Evolutionary conservation across 2,888 invertebrate species (phyloP).

Genomic region (Dusona sp.): DNA sequence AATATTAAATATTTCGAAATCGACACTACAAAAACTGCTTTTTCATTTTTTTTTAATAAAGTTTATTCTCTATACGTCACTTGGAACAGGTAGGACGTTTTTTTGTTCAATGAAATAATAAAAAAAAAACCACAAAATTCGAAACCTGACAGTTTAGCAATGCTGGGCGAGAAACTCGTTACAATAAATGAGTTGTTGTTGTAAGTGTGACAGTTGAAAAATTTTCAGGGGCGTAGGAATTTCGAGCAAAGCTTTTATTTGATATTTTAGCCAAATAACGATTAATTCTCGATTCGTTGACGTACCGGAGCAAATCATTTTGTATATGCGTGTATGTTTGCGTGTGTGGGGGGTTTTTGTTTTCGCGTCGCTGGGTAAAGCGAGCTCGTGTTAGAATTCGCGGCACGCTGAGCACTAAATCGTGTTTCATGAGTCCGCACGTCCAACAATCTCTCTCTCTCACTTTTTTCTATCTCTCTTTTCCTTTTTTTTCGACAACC

Average conservation of each 20-base stretch:
- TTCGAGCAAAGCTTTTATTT: constrained; percentile 25
- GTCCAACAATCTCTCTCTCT: constrained; percentile 12
- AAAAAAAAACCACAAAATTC: neutral
- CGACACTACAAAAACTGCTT: too few species aligned
- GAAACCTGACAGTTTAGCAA: neutral
- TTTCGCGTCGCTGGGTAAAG: constrained; percentile 8
- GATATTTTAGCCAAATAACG: constrained; percentile 20
- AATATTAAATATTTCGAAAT: too few species aligned
- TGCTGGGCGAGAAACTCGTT: neutral
- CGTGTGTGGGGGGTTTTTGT: constrained; percentile 27
- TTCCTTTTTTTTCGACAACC: constrained; percentile 23
- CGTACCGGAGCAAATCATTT: constrained; percentile 44
- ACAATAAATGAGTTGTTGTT: constrained; percentile 1
- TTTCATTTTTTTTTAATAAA: neutral
- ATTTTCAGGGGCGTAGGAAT: constrained; percentile 17
- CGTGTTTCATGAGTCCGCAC: constrained; percentile 61
- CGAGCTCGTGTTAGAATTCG: constrained; percentile 56
- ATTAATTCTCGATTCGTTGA: constrained; percentile 60
- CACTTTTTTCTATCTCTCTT: neutral
- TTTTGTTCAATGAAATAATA: neutral
- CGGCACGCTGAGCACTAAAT: constrained; percentile 66
- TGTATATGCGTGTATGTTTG: neutral
- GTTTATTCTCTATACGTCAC: too few species aligned
- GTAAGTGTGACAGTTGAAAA: constrained; percentile 10
- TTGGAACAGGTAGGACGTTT: too few species aligned